Evolutionary conservation across 2,113 vertebrate genomes (phyloP).

Genomic region (Egretta garzetta): DNA sequence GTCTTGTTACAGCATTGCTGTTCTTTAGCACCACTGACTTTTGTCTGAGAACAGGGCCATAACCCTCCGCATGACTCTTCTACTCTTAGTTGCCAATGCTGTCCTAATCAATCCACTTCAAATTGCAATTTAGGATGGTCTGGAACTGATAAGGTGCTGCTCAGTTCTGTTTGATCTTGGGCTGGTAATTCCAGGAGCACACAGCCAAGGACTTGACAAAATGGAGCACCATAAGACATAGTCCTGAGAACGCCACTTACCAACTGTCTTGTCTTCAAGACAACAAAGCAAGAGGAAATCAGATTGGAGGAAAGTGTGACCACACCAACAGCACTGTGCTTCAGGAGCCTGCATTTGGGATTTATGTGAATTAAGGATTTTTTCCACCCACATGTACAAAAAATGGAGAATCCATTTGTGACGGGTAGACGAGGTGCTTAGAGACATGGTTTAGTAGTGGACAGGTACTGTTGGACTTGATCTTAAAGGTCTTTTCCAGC

Average conservation of each 20-base stretch:
- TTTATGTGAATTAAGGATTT: background rate
- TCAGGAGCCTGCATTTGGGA: background rate
- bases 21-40: background rate
- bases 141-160: background rate
- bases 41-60: background rate
- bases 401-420: background rate
- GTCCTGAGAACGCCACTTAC: background rate
- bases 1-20: background rate
- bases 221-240: background rate
- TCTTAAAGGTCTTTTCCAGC: no score
- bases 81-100: background rate
- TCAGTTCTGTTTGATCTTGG: background rate
- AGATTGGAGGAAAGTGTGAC: background rate
- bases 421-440: no score
- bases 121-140: background rate
- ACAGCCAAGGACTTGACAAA: background rate
- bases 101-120: background rate
- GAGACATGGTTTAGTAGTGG: no score
- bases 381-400: background rate
- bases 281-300: background rate
- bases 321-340: background rate
- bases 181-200: background rate
- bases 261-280: background rate
- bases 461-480: no score
- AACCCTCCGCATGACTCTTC: background rate